A percentile compares a stretch with the other conserved stretches of the same genome.
Conservation (phyloP, 2,888 invertebrate species). For the Hemithea aestivaria region DNA sequence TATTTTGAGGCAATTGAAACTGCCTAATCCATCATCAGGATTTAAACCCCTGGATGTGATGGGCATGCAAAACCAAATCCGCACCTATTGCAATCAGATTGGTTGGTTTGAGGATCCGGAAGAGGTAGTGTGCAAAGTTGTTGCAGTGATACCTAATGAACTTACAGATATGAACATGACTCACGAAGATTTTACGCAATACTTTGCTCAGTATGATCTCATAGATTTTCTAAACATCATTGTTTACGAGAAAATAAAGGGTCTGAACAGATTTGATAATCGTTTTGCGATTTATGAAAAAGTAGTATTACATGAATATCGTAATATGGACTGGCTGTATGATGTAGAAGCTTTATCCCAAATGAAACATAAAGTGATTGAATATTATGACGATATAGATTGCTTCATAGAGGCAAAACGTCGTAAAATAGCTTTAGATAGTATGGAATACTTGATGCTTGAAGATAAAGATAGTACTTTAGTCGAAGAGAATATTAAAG, state of each 20-base stretch:
- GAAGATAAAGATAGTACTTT: conserved; percentile 61
- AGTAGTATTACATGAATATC: conserved; percentile 71
- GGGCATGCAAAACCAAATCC: conserved; percentile 67
- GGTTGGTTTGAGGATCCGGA: conserved; percentile 70
- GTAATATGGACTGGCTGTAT: conserved; percentile 81
- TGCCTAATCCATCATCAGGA: conserved; percentile 66
- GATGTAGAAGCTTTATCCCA: conserved; percentile 46
- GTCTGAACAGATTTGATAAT: conserved; percentile 62
- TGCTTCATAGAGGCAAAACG: conserved; percentile 57
- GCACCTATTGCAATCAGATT: conserved; percentile 70
- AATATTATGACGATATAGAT: conserved; percentile 60
- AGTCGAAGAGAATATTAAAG: conserved; percentile 57
- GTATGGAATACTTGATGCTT: conserved; percentile 59
- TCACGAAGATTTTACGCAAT: conserved; percentile 51
- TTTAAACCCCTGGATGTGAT: conserved; percentile 65
- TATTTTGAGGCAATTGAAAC: conserved; percentile 74
- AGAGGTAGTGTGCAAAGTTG: conserved; percentile 70
- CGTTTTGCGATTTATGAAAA: conserved; percentile 79
- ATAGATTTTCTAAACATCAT: conserved; percentile 76
- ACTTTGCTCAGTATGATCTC: conserved; percentile 70
- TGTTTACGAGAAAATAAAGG: conserved; percentile 74
- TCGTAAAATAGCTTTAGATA: conserved; percentile 59
- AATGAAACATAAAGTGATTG: conserved; percentile 58
- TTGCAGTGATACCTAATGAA: conserved; percentile 60
- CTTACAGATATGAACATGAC: conserved; percentile 58